A percentile compares a stretch with the other conserved stretches of the same genome.
These are phyloP conservation scores for Rhinella marina DNA, from an alignment of 2,797 vertebrate genomes.

Conservation along the genomic window DNA sequence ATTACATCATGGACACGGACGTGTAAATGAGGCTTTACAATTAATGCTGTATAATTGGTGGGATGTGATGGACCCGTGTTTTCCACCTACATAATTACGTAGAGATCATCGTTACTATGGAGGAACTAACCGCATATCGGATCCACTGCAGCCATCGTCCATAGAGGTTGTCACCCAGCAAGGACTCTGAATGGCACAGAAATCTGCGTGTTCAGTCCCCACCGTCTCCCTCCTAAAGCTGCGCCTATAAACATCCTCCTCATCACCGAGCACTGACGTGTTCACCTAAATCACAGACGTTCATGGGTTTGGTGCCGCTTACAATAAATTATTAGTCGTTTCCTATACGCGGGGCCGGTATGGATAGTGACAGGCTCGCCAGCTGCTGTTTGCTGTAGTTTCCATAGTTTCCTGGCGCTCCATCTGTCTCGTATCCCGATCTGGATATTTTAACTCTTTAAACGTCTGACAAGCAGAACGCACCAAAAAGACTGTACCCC, in stretches of 20 bases:
- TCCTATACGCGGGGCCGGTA: not conserved
- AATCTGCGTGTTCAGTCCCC: not conserved
- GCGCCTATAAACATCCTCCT: not conserved
- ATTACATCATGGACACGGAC: no score
- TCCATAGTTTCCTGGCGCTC: conserved; percentile 47
- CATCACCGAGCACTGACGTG: not conserved
- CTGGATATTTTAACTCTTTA: conserved; percentile 25
- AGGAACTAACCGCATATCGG: no score
- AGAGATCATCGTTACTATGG: no score
- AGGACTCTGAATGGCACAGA: no score
- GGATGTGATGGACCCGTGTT: no score
- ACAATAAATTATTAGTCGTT: not conserved
- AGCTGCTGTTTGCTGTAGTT: conserved; percentile 52
- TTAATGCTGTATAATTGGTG: no score
- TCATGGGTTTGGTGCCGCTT: not conserved
- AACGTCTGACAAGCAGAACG: not conserved
- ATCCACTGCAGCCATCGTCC: no score
- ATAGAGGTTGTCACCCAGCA: no score
- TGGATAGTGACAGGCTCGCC: conserved; percentile 14
- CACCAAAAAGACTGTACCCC: not conserved
- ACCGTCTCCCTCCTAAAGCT: not conserved
- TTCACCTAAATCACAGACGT: not conserved
- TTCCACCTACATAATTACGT: no score
- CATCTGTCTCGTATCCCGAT: conserved; percentile 49
- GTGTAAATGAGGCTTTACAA: no score